Evolutionary conservation across 1,140 invertebrate genomes (phyloP), one percentile per base, ranked within the genome.

Genomic region (Ceratitis capitata): DNA sequence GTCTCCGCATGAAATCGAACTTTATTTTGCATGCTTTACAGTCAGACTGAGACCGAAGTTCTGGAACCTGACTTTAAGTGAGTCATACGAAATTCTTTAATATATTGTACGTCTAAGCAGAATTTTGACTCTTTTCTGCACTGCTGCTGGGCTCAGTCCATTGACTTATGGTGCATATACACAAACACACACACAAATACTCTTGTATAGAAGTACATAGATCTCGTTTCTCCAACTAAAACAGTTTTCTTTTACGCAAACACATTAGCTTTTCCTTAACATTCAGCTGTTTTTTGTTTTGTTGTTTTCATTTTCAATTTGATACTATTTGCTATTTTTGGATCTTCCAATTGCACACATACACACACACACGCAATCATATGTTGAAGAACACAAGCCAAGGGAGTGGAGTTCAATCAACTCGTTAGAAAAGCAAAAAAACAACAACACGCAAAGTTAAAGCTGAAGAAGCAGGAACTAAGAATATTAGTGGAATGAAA

Each of bases 401-500:
- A 74, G 35, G 64, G 64, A 74, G 64, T 26, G 14, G 69, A 78
- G 69, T 78, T 35, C 69, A 78, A n/a, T 78, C 69, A 78, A 78
- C 69, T 78, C n/a, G 39, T 32, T 45, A 12, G n/a, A 26, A 78
- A 78, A 23, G 45, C 69, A 45, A n/a, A 12, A 32, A 32, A 56
- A 19, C 51, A 53, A 9, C 49, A 53, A 3, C 19, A 53, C n/a
- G 23, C 56, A 29, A 29, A n/a, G n/a, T 9, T 12, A 49, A 49
- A 49, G 7, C 47, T 12, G 16, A 9, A 49, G 7, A 9, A 3
- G 4, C 51, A 23, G 51, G 23, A 56, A 56, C 19, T n/a, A n/a
- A n/a, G n/a, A n/a, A n/a, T n/a, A n/a, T n/a, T 56, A 23, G 51
- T 12, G 45, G 23, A 56, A 56, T 23, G 23, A 23, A 14, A n/a